Evolutionary conservation across 2,797 vertebrate genomes (phyloP).

Genomic region (Hafferia zeledoni): DNA sequence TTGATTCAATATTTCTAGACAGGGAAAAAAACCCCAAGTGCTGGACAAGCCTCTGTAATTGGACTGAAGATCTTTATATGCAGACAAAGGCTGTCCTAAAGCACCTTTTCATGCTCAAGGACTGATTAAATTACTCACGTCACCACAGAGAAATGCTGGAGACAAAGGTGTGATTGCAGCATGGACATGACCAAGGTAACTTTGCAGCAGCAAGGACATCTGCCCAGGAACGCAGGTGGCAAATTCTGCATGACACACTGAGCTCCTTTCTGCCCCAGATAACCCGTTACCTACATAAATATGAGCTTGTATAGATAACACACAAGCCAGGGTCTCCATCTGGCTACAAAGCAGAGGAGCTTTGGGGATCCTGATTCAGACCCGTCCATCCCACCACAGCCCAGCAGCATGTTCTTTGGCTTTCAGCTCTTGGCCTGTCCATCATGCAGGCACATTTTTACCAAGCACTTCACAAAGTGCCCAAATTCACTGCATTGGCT

Average conservation of each 20-base stretch:
- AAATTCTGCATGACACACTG: not conserved
- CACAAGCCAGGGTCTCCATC: fast-evolving
- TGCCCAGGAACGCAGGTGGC: fast-evolving
- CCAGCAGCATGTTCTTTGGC: not conserved
- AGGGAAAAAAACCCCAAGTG: not conserved
- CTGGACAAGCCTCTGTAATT: not conserved
- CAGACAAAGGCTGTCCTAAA: not conserved
- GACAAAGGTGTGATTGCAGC: not conserved
- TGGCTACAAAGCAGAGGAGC: not conserved
- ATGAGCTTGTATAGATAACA: not conserved
- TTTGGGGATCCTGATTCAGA: not conserved
- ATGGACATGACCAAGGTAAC: not conserved
- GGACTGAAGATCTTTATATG: not conserved
- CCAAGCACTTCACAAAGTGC: not conserved
- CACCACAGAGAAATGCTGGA: not conserved
- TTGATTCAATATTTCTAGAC: not conserved
- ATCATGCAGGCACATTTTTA: not conserved
- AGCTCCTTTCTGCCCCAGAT: not conserved
- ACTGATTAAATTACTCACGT: not conserved
- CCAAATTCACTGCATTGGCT: not conserved
- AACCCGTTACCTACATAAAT: not conserved
- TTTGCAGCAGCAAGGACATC: not conserved
- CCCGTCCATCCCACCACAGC: not conserved
- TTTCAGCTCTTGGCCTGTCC: not conserved
- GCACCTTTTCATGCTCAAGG: not conserved